A percentile compares a stretch with the other conserved stretches of the same genome.
Conservation (phyloP, 2,888 invertebrate species). For the Ommatoiulus sabulosus region DNA sequence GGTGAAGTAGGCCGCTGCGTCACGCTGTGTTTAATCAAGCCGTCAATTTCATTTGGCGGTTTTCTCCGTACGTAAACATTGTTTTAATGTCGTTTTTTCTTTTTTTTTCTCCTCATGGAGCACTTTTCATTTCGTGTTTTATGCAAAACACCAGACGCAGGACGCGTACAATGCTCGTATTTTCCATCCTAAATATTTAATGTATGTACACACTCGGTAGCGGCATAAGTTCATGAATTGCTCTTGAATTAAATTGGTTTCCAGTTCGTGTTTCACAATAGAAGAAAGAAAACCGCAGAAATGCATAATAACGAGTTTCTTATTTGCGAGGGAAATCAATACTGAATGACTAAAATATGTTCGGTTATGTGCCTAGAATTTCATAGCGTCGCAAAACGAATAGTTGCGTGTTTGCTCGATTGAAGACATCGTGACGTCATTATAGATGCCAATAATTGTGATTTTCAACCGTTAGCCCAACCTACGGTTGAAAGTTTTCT, state of each 20-base stretch:
- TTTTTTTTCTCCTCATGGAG: neutral
- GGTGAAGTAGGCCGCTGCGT: neutral
- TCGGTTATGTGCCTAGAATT: neutral
- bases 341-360: neutral
- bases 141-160: neutral
- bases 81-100: neutral
- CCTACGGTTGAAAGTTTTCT: no score
- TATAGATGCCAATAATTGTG: neutral
- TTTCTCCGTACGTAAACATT: neutral
- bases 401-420: neutral
- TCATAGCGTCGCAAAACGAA: neutral
- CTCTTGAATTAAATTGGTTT: neutral
- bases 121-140: constrained; percentile 2
- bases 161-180: neutral
- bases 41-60: neutral
- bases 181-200: neutral
- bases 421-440: neutral
- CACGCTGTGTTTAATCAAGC: neutral
- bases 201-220: neutral
- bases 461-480: neutral
- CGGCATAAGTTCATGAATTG: constrained; percentile 1
- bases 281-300: neutral
- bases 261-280: neutral
- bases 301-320: constrained; percentile 9
- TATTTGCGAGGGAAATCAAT: neutral